phyloP scores from a whole-genome alignment of 2,113 vertebrate genomes.

The Petaurus breviceps region DNA sequence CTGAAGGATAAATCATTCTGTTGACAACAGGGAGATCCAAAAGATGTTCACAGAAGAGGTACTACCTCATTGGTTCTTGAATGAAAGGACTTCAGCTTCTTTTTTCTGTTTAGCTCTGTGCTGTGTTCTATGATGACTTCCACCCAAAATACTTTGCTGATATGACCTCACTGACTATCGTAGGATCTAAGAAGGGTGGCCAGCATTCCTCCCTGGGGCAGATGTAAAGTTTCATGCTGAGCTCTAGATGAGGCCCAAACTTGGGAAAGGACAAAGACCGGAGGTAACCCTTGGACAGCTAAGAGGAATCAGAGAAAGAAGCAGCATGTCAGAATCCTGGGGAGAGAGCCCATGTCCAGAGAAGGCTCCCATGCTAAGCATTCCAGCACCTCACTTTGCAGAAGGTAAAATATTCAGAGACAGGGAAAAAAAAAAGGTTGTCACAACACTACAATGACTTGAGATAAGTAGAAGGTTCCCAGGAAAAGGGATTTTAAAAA shows the following conservation, averaged over 20 bases:
- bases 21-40: background rate
- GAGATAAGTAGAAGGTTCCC: background rate
- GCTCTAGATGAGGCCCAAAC: background rate
- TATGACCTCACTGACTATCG: background rate
- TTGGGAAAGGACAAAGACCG: background rate
- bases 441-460: background rate
- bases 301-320: background rate
- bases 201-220: background rate
- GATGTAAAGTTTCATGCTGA: background rate
- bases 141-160: background rate
- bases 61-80: background rate
- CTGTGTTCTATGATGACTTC: background rate
- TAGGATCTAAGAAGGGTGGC: background rate
- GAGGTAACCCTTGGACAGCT: background rate
- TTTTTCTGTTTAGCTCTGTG: background rate
- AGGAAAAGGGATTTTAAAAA: background rate
- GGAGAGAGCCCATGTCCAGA: background rate
- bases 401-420: slow-evolving; percentile 1
- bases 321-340: no score
- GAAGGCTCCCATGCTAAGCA: background rate
- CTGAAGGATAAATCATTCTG: background rate
- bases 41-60: background rate
- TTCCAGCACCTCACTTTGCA: background rate
- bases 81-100: background rate
- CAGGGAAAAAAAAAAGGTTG: background rate